Conservation (phyloP, 2,113 vertebrate species). For the Muntiacus reevesi region DNA sequence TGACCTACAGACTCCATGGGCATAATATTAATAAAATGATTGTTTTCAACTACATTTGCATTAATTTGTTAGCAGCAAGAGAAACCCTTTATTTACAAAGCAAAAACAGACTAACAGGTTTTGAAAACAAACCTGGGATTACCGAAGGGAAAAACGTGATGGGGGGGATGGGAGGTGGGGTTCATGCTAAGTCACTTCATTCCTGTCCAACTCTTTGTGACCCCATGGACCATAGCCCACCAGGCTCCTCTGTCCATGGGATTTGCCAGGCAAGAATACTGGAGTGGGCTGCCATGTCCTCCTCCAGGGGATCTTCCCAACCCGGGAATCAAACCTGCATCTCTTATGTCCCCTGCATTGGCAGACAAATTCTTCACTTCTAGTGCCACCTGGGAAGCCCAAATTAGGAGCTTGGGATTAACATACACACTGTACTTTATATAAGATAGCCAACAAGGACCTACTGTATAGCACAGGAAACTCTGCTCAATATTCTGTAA, state of each 20-base stretch:
- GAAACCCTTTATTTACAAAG: neutral
- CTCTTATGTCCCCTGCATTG: neutral
- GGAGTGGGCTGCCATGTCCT: neutral
- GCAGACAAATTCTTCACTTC: neutral
- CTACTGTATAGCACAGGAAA: neutral
- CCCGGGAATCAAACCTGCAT: neutral
- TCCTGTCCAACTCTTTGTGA: neutral
- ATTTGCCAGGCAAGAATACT: neutral
- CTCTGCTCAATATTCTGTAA: neutral
- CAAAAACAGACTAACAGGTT: neutral
- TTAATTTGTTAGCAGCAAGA: neutral
- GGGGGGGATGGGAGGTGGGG: neutral
- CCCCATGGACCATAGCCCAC: rapidly evolving
- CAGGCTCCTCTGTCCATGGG: neutral
- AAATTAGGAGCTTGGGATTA: neutral
- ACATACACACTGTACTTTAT: neutral
- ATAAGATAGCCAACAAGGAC: neutral
- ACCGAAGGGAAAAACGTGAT: neutral
- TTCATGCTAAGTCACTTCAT: neutral
- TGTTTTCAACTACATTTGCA: neutral
- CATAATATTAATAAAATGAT: neutral
- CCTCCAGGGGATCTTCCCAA: neutral
- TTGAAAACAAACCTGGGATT: neutral
- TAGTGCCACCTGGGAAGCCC: neutral
- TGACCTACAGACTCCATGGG: neutral